Percentiles rank a stretch among this genome's conserved stretches.
Conservation (phyloP, 2,888 invertebrate genomes). For the Heteropelma amictum region DNA sequence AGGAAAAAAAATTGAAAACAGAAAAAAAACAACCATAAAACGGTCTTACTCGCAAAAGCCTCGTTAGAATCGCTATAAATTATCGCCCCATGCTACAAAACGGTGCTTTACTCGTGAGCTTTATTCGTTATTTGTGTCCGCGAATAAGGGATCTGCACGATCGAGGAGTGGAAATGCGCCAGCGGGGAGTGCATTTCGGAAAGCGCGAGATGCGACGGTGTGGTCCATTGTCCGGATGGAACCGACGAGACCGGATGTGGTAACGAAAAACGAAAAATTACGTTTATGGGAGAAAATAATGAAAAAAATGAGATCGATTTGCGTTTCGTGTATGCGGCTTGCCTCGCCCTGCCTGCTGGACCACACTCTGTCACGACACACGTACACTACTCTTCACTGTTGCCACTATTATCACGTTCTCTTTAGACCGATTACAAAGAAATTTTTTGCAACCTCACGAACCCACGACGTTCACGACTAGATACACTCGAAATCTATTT, state of each 20-base stretch:
- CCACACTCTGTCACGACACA: constrained; percentile 42
- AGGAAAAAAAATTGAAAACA: neutral
- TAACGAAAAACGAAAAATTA: constrained; percentile 61
- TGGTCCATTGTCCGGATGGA: constrained; percentile 77
- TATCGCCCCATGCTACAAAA: constrained; percentile 20
- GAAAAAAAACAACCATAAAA: neutral
- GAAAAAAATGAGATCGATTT: constrained; percentile 21
- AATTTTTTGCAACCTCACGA: constrained; percentile 38
- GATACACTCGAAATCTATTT: constrained; percentile 11
- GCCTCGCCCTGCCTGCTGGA: constrained; percentile 54
- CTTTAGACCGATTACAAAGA: neutral
- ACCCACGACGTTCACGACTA: constrained; percentile 38
- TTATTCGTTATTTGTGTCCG: constrained; percentile 63
- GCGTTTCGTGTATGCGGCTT: constrained; percentile 49
- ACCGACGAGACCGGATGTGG: constrained; percentile 80
- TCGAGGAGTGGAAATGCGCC: constrained; percentile 79
- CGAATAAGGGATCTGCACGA: constrained; percentile 66
- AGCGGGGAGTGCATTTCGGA: constrained; percentile 81
- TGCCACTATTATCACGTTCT: constrained; percentile 29
- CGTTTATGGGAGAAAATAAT: constrained; percentile 3
- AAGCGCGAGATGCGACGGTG: constrained; percentile 80
- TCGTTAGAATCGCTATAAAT: neutral
- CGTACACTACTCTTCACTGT: too few species aligned
- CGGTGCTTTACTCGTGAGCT: constrained; percentile 63
- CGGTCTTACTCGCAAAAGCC: neutral